Evolutionary conservation across 2,797 vertebrate genomes (phyloP), one percentile per base, ranked within the genome.

Genomic region (Helostoma temminkii): DNA sequence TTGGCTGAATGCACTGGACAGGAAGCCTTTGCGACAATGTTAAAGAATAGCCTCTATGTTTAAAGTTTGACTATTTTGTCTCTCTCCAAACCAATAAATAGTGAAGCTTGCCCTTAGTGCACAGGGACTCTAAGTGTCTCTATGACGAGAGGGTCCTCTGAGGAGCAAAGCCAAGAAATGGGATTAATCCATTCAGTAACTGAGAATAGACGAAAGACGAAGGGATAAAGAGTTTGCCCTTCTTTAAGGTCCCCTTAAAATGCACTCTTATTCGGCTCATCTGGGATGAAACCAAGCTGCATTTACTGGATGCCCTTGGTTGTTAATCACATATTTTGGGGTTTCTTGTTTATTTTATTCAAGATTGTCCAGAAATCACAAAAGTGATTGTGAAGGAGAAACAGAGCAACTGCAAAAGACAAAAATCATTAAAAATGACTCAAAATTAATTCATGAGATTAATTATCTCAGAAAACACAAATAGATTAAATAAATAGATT

Each of bases 71-170:
- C 70, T 90, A 85, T 91, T 91, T 92, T 91, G 86, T 91, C 84
- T 89, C 80, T 53, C 82, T 85, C 66, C 66, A 72, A 89, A 91
- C 76, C 76, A 92, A 88, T 90, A 91, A 92, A 93, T 89, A 85
- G 60, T 47, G 80, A 76, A 62, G 55, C 82, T 56, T 74, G 78
- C 67, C 56, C 75, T 82, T 1, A 71, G 74, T 82, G 73, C 56
- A 61, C 57, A 50, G 69, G 71, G 73, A 83, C 70, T 82, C 81
- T 22, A 48, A 61, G 69, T 72, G 48, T 68, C 53, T 78, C 58
- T 61, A 39, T 74, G 71, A 82, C 73, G 80, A 87, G 61, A 66
- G 52, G 72, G 59, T 73, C 80, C 68, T 73, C 57, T 1, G 14
- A 72, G 43, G 59, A 61, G 55, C 66, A 47, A 71, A 82, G 81